Conservation (phyloP, 2,113 vertebrate species). For the Osmerus mordax region DNA sequence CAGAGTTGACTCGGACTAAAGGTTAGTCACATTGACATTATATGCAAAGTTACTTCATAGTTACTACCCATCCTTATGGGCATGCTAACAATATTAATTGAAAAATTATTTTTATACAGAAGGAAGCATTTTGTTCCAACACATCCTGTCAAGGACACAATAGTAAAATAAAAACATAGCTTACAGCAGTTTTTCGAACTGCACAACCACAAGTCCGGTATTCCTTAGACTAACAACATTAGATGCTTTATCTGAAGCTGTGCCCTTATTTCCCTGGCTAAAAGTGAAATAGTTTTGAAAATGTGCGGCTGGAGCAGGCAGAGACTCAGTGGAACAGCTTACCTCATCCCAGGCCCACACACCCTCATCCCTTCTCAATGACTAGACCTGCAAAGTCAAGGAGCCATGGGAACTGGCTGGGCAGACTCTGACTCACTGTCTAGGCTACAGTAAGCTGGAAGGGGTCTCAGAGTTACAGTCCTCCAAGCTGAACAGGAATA, state of each 20-base stretch:
- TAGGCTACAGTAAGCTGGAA: conserved; percentile 36
- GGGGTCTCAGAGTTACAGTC: conserved; percentile 27
- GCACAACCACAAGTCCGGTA: too few species aligned
- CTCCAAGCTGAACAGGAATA: too few species aligned
- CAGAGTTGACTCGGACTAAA: too few species aligned
- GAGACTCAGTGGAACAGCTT: conserved; percentile 63
- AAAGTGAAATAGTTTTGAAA: conserved; percentile 43
- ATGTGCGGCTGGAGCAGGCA: conserved; percentile 7
- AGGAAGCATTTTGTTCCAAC: too few species aligned
- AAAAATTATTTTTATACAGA: too few species aligned
- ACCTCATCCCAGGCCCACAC: conserved; percentile 65
- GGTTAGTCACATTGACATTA: too few species aligned
- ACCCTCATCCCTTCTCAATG: conserved; percentile 28
- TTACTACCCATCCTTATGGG: too few species aligned
- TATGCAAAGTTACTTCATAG: neutral
- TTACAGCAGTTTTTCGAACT: too few species aligned
- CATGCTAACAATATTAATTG: too few species aligned
- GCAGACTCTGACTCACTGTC: conserved; percentile 69
- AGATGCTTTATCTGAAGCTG: conserved; percentile 11
- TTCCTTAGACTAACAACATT: too few species aligned
- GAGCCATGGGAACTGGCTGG: conserved; percentile 57
- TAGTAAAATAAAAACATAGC: too few species aligned
- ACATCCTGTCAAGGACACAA: too few species aligned
- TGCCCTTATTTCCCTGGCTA: conserved; percentile 56
- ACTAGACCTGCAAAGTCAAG: conserved; percentile 20